Base-by-base conservation (phyloP, 2,797 vertebrate genomes). In the Amphiprion clarkii region DNA sequence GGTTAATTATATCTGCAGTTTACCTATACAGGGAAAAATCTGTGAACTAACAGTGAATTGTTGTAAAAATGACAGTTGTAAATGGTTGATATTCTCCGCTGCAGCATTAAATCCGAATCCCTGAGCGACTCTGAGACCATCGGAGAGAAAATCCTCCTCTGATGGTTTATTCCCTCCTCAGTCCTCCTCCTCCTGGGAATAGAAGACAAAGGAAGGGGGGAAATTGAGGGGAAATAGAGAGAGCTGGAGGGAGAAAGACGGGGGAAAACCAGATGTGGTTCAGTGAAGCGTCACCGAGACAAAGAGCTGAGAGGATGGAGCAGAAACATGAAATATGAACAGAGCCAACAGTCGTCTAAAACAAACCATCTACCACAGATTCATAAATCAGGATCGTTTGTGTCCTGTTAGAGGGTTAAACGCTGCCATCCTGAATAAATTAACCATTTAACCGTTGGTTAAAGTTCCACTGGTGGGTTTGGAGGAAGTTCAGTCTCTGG, bases 201-300 rank as follows among this genome's bases (percentile, higher is more conserved):
- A 9, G 57, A 76, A 87, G 87, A 92, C 90, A 90, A 90, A 89
- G 88, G 79, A 85, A 82, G 79, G 80, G 85, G 86, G 86, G 69
- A 89, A 87, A 92, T 87, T 84, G 87, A 83, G 74, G 79, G 71
- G 67, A 88, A 87, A 88, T 83, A 72, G 68, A 86, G 81, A 76
- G 52, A 77, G 55, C 62, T 59, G 6, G 17, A 36, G 57, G 54
- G 25, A 7, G 23, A 16, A 3, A 16, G 61, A 67, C 46, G 74
- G 76, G 58, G 79, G 55, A 66, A 79, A 81, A 88, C 71, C 87
- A 87, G 90, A 92, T 86, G 83, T 88, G 89, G 86, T 87, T 91
- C 89, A 90, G 5, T 91, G 90, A 85, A 91, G 89, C 89, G 63
- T 65, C 80, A 78, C 82, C 81, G 88, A 89, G 84, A 91, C 91